Conservation (phyloP, 2,113 vertebrate genomes). For the Phaethon lepturus region DNA sequence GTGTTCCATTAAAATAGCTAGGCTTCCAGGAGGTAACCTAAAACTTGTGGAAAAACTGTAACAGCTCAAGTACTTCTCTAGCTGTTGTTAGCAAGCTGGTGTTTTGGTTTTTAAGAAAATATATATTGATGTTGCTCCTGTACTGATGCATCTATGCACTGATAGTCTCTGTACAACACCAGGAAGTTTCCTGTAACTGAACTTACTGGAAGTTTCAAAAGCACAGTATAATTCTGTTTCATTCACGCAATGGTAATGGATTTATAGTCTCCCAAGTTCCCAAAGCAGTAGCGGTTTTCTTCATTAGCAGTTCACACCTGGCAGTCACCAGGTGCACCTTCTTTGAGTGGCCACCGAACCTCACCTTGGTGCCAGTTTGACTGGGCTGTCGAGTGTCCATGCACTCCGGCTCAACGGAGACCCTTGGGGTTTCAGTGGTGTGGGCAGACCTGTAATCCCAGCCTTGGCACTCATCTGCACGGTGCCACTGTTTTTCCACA, state of each 20-base stretch:
- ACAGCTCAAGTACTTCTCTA: background rate
- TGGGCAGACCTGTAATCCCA: background rate
- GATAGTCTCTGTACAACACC: background rate
- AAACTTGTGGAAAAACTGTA: background rate
- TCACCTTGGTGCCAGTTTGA: background rate
- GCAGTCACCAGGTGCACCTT: background rate
- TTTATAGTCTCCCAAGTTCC: background rate
- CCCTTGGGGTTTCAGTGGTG: background rate
- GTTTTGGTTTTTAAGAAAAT: background rate
- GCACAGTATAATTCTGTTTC: background rate
- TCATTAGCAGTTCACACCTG: background rate
- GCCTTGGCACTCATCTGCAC: background rate
- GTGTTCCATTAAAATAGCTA: background rate
- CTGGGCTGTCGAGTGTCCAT: rapidly evolving
- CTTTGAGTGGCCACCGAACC: background rate
- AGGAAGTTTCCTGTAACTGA: background rate
- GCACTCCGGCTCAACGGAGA: background rate
- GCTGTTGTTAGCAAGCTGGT: background rate
- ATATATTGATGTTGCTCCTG: background rate
- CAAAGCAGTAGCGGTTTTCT: background rate
- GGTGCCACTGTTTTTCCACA: background rate
- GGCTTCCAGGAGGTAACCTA: background rate
- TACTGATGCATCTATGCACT: background rate
- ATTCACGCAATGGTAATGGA: rapidly evolving
- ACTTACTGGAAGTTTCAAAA: background rate